Evolutionary conservation across 1,140 invertebrate genomes (phyloP), one percentile per base, ranked within the genome.

Genomic region (Drosophila hydei): DNA sequence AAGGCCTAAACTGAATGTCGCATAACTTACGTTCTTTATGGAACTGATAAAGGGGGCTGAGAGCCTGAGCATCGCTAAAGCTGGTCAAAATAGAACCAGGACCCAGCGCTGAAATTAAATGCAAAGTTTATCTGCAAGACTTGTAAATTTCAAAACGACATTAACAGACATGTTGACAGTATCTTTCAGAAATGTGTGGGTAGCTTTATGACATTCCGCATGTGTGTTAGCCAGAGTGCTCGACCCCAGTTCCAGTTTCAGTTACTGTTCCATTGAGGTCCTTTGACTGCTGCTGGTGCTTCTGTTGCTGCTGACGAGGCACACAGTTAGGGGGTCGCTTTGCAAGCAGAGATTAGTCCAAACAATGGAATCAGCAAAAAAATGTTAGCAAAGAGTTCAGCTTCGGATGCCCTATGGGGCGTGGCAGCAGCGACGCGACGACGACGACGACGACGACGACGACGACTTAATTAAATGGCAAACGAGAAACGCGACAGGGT

Each of bases 61-160:
- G 16, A 2, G 21, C 9, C 14, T 3, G 14, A 36, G 47, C 42
- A 4, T 18, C 7, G 51, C 16, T 4, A 61, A 25, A 51, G 30
- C 16, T 30, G 48, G 23, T 47, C 69, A 54, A 55, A 54, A 52
- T 50, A 50, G 54, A 36, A 67, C 64, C 48, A 48, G 60, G 36
- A 23, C 27, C 21, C 23, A 38, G 47, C 18, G 18, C 65, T 60
- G 72, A 75, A 88, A 88, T 88, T 67, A 88, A 88, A 88, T 88
- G 65, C 75, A 88, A 88, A 89, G 84, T 89, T 88, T 88, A 88
- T 88, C 79, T 88, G 75, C 55, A 71, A 88, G 88, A 88, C 83
- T 88, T 88, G 83, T 87, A 88, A 76, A 87, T 83, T 83, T 74
- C 75, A 64, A 88, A 88, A 88, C 73, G 75, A 72, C 75, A 88